Percentiles rank a stretch among this genome's conserved stretches.
Conservation (phyloP, 2,113 vertebrate species). For the Aldabrachelys gigantea region DNA sequence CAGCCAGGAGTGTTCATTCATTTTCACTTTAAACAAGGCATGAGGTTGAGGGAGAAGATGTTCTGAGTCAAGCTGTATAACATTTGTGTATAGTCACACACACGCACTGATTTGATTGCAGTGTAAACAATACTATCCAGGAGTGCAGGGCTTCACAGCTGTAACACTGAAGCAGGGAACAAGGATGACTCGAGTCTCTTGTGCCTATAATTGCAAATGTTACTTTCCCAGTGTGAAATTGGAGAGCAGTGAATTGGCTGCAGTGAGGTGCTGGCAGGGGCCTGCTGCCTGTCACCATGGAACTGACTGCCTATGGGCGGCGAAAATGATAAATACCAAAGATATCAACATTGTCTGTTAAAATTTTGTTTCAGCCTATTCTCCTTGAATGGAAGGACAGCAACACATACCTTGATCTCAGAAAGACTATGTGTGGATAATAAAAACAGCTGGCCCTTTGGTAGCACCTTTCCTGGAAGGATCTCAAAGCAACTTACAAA, state of each 20-base stretch:
- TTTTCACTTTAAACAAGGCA: neutral
- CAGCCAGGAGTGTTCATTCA: neutral
- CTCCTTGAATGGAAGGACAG: neutral
- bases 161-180: neutral
- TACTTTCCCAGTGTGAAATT: neutral
- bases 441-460: neutral
- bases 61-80: neutral
- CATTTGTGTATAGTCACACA: fast-evolving
- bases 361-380: neutral
- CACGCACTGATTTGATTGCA: fast-evolving
- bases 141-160: neutral
- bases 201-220: neutral
- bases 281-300: fast-evolving
- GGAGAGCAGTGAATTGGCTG: fast-evolving
- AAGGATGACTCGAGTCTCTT: fast-evolving
- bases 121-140: fast-evolving
- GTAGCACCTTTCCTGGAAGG: neutral
- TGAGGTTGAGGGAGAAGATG: neutral
- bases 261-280: fast-evolving
- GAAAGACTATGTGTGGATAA: neutral
- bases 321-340: neutral
- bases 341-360: neutral
- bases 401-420: neutral
- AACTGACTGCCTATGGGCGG: neutral
- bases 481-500: neutral